A percentile compares a stretch with the other conserved stretches of the same genome.
These are phyloP conservation scores for Varanus salvator DNA, from an alignment of 2,113 vertebrate genomes.

Conservation along the genomic window DNA sequence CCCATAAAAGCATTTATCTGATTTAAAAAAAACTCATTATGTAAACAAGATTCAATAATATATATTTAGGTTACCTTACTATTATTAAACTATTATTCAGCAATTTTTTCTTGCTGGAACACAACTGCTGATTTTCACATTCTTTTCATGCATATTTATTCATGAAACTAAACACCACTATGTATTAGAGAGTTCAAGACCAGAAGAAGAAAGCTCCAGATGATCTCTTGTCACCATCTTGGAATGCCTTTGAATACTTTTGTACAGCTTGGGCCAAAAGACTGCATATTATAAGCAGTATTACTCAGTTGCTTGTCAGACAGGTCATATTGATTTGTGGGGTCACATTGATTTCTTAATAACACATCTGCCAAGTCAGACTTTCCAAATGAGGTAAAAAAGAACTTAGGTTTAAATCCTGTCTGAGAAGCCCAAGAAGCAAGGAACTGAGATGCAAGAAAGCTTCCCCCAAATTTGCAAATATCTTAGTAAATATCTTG, in stretches of 20 bases:
- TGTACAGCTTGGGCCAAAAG: conserved; percentile 6
- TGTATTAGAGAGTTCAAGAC: neutral
- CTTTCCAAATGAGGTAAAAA: neutral
- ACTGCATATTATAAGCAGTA: conserved; percentile 17
- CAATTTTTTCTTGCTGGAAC: neutral
- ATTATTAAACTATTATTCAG: neutral
- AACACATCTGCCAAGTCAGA: neutral
- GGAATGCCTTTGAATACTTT: conserved; percentile 12
- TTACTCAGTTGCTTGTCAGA: conserved; percentile 19
- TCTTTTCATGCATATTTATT: neutral
- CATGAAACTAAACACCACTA: neutral
- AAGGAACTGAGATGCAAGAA: neutral
- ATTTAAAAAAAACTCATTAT: neutral
- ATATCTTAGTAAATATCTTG: neutral
- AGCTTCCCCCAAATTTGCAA: neutral
- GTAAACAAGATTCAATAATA: neutral
- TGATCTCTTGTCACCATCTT: neutral
- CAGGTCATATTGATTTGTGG: conserved; percentile 1
- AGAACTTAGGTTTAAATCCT: neutral
- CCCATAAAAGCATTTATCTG: too few relatives aligned
- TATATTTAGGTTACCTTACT: neutral
- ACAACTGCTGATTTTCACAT: neutral
- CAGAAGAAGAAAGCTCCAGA: neutral
- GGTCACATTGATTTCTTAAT: conserved; percentile 37
- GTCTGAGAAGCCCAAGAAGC: neutral